These are phyloP conservation scores for Phoxinus phoxinus DNA, from an alignment of 2,113 vertebrate genomes.

Conservation along the genomic window DNA sequence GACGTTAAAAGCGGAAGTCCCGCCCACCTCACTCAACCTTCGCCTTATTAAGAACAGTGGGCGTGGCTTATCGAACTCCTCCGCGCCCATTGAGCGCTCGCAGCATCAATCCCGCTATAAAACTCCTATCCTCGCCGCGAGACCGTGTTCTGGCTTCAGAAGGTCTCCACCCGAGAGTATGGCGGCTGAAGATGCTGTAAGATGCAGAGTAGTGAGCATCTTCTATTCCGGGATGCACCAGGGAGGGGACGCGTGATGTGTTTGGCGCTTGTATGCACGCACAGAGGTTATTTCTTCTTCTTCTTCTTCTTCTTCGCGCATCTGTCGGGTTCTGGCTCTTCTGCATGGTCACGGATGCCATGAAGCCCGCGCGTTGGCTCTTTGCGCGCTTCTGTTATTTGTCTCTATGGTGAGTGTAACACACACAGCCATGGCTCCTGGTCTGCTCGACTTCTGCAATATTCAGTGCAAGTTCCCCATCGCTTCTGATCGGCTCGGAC, in stretches of 20 bases:
- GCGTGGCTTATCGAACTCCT: constrained; percentile 34
- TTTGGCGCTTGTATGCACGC: not conserved
- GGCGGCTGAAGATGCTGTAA: constrained; percentile 65
- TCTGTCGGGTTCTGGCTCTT: not conserved
- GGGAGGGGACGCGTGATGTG: not conserved
- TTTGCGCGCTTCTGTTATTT: constrained; percentile 52
- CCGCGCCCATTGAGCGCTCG: constrained; percentile 55
- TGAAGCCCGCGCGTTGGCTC: constrained; percentile 51
- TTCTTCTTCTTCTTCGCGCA: not conserved
- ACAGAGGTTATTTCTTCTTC: not conserved
- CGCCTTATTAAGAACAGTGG: not conserved
- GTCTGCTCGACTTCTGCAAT: not conserved
- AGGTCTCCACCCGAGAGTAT: constrained; percentile 81
- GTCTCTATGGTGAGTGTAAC: constrained; percentile 29
- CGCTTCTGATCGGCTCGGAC: constrained; percentile 40
- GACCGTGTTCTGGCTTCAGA: constrained; percentile 69
- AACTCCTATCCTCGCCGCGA: constrained; percentile 73
- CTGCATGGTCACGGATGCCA: constrained; percentile 12
- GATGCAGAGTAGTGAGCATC: constrained; percentile 51
- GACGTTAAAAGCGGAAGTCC: constrained; percentile 40
- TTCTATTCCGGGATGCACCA: constrained; percentile 22
- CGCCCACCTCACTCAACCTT: constrained; percentile 1
- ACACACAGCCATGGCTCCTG: constrained; percentile 21
- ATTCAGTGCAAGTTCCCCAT: constrained; percentile 62
- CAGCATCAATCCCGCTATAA: constrained; percentile 38